Base-by-base conservation (phyloP, 2,797 vertebrate species). In the Acomys russatus region DNA sequence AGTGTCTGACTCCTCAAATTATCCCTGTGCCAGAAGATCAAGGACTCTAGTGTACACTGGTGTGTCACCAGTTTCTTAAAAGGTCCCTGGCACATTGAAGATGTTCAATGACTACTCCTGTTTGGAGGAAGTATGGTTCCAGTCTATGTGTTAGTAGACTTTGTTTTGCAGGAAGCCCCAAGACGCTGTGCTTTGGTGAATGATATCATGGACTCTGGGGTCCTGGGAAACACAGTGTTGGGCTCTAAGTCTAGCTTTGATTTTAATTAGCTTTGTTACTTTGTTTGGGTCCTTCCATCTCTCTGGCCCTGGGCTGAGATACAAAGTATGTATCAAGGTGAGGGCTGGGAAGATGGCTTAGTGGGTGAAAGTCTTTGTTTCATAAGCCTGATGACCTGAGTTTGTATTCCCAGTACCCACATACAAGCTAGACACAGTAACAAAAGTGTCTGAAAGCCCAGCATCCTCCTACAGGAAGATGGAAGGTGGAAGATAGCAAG, bases 341-440 rank as follows among this genome's bases (percentile, higher is more conserved):
- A 30, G 30, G 44, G 1, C 2, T 68, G 18, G 10, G 11, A 30
- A 51, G 44, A n/a, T 68, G 44, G 44, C 63, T 85, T 51, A 33
- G 44, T n/a, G 18, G 11, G 33, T n/a, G n/a, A 51, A 51, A 85
- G 10, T n/a, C 38, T n/a, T 33, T 33, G 28, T 64, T 51, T 33
- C 83, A 85, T 10, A 33, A 85, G 10, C 83, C 83, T 68, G 10
- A 23, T 68, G 28, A n/a, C 44, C 44, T 85, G 44, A 68, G 30
- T 66, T 51, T 33, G 63, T 15, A 64, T 44, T 59, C 9, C 35
- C 61, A 83, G 35, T 44, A 66, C 28, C 28, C 9, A 51, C 38
- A 66, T 85, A n/a, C 68, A 85, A 51, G 44, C 83, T 85, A 85
- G 63, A 85, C 28, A 68, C 30, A n/a, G 64, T 12, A n/a, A 68